These are phyloP conservation scores for Sinelater perroti DNA, from an alignment of 2,888 invertebrate species.

Conservation along the genomic window DNA sequence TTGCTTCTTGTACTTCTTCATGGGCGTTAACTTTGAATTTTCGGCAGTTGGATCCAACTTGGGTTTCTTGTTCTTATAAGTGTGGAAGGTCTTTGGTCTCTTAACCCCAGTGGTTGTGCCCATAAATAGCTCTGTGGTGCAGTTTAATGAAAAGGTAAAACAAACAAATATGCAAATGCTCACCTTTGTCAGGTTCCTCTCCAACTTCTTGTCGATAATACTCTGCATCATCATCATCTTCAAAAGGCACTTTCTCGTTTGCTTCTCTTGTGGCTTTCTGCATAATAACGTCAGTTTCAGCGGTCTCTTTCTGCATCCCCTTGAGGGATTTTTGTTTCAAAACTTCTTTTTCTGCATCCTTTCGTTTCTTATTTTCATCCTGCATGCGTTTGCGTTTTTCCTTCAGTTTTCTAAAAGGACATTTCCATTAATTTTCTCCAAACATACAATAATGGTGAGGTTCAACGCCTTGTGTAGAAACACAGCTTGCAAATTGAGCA, in stretches of 20 bases:
- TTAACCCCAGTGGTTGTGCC: slow-evolving; percentile 41
- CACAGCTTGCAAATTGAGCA: too few relatives aligned
- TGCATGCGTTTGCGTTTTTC: slow-evolving; percentile 80
- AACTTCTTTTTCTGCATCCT: slow-evolving; percentile 70
- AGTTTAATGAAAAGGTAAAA: too few relatives aligned
- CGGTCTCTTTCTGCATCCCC: slow-evolving; percentile 70
- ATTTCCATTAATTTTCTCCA: too few relatives aligned
- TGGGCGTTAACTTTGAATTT: slow-evolving; percentile 3
- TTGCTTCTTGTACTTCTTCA: slow-evolving; percentile 11
- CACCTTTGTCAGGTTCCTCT: slow-evolving; percentile 85
- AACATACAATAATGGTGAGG: too few relatives aligned
- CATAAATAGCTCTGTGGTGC: slow-evolving; percentile 48
- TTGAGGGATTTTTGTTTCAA: slow-evolving; percentile 73
- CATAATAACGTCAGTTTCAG: slow-evolving; percentile 60
- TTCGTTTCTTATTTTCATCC: slow-evolving; percentile 74
- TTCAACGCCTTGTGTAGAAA: too few relatives aligned
- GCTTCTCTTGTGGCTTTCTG: slow-evolving; percentile 65
- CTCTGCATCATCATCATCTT: slow-evolving; percentile 75
- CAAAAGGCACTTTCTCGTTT: slow-evolving; percentile 57
- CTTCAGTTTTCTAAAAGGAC: slow-evolving; percentile 69
- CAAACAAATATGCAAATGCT: slow-evolving; percentile 15
- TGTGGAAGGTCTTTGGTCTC: slow-evolving; percentile 43
- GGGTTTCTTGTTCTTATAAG: slow-evolving; percentile 49
- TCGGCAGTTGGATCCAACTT: slow-evolving; percentile 39
- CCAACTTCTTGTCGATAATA: slow-evolving; percentile 91